phyloP scores from a whole-genome alignment of 1,140 invertebrate genomes.

The Pseudomyrmex cubaensis region DNA sequence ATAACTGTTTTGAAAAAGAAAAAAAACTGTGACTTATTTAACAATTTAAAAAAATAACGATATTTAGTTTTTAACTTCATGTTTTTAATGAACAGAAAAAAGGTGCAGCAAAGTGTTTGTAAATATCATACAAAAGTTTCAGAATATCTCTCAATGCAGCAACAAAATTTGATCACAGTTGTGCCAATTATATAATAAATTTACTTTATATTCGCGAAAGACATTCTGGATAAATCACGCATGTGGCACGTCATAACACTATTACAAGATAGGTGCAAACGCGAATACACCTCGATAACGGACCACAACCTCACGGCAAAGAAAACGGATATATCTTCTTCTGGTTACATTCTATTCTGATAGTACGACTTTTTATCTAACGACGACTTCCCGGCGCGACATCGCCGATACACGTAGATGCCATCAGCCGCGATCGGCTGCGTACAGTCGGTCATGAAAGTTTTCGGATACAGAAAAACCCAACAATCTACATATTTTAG shows the following conservation, averaged over 20 bases:
- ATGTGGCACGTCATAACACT: neutral
- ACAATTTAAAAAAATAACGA: no score
- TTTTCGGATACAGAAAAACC: neutral
- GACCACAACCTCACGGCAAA: neutral
- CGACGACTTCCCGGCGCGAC: conserved; percentile 25
- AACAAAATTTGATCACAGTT: neutral
- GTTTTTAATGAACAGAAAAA: neutral
- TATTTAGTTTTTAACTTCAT: no score
- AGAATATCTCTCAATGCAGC: neutral
- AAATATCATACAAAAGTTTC: neutral
- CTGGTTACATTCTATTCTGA: conserved; percentile 40
- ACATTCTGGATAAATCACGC: conserved; percentile 20
- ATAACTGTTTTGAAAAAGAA: neutral
- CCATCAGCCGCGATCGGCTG: neutral
- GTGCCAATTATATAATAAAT: conserved; percentile 20
- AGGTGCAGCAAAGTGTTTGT: neutral
- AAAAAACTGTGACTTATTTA: neutral
- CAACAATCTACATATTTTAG: neutral
- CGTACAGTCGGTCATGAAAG: conserved; percentile 16
- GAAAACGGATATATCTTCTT: conserved; percentile 16
- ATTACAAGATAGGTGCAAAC: neutral
- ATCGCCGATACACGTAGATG: neutral
- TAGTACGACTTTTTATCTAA: conserved; percentile 33
- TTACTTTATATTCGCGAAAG: neutral
- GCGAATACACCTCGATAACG: conserved; percentile 5